Percentiles rank a stretch among this genome's conserved stretches.
These are phyloP conservation scores for Pelochelys cantorii DNA, from an alignment of 2,797 vertebrate species.

Conservation along the genomic window DNA sequence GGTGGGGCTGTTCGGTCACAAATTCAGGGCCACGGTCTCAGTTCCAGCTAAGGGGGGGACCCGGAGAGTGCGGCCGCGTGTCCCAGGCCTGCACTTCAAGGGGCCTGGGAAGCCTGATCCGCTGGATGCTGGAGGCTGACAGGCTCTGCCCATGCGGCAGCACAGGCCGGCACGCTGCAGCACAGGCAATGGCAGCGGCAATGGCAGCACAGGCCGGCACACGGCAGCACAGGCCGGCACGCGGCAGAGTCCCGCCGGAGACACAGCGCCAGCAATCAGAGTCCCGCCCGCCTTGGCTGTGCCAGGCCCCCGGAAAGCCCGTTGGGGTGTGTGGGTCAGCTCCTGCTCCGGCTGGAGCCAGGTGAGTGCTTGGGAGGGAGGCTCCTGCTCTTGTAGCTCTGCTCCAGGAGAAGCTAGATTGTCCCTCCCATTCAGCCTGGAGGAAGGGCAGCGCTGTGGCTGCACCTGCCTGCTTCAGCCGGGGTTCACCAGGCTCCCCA, in stretches of 20 bases:
- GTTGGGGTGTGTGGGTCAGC: background rate
- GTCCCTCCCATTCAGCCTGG: background rate
- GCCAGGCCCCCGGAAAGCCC: background rate
- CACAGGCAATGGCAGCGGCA: no score
- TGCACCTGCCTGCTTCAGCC: background rate
- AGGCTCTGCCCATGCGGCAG: accelerated
- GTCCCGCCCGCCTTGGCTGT: background rate
- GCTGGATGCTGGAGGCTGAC: background rate
- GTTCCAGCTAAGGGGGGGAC: background rate
- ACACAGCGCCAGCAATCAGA: background rate
- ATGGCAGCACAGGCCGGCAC: no score
- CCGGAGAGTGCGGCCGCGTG: background rate
- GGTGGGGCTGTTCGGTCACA: background rate
- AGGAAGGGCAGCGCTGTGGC: background rate
- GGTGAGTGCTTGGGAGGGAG: background rate
- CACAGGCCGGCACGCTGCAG: no score
- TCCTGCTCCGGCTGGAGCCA: background rate
- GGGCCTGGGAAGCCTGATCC: accelerated
- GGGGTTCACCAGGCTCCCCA: background rate
- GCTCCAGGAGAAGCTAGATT: background rate
- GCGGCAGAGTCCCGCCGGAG: background rate
- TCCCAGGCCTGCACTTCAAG: background rate
- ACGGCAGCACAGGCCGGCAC: no score
- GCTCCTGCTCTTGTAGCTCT: background rate
- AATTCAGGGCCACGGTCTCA: background rate